Percentiles rank a stretch among this genome's conserved stretches.
Conservation (phyloP, 2,888 invertebrate species). For the Nephrotoma guestfalica region DNA sequence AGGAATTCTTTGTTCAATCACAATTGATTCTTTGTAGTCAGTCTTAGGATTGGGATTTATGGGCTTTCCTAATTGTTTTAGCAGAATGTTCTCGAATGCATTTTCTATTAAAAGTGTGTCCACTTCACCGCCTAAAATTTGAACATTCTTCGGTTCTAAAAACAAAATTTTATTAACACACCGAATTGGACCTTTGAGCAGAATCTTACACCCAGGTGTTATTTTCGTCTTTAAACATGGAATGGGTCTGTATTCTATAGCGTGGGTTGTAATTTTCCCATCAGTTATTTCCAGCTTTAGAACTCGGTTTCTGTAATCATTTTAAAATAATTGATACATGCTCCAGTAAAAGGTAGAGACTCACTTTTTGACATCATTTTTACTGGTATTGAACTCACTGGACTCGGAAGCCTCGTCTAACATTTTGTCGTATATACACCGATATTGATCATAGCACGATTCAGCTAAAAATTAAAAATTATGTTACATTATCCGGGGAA, state of each 20-base stretch:
- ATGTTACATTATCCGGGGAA: background rate
- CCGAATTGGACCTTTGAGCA: slow-evolving; percentile 40
- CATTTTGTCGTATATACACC: slow-evolving; percentile 9
- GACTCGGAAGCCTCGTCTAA: slow-evolving; percentile 9
- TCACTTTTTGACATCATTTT: background rate
- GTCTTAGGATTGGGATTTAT: slow-evolving; percentile 26
- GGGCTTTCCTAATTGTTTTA: slow-evolving; percentile 32
- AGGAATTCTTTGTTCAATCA: background rate
- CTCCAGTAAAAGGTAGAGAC: background rate
- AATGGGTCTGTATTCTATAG: slow-evolving; percentile 42
- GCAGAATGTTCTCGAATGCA: slow-evolving; percentile 40
- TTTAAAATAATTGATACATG: background rate
- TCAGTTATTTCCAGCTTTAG: slow-evolving; percentile 45
- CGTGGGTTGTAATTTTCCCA: slow-evolving; percentile 42
- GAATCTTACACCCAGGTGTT: slow-evolving; percentile 36
- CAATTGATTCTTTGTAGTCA: slow-evolving; percentile 6
- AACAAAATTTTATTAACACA: slow-evolving; percentile 44
- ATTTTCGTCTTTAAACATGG: slow-evolving; percentile 29
- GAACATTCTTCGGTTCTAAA: slow-evolving; percentile 36
- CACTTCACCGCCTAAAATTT: slow-evolving; percentile 46
- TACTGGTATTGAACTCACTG: background rate
- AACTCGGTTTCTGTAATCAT: slow-evolving; percentile 36
- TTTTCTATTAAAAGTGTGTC: slow-evolving; percentile 37
- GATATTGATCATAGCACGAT: slow-evolving; percentile 10
- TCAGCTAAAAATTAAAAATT: slow-evolving; percentile 8